These are phyloP conservation scores for Cichladusa arquata DNA, from an alignment of 2,113 vertebrate species.

Conservation along the genomic window DNA sequence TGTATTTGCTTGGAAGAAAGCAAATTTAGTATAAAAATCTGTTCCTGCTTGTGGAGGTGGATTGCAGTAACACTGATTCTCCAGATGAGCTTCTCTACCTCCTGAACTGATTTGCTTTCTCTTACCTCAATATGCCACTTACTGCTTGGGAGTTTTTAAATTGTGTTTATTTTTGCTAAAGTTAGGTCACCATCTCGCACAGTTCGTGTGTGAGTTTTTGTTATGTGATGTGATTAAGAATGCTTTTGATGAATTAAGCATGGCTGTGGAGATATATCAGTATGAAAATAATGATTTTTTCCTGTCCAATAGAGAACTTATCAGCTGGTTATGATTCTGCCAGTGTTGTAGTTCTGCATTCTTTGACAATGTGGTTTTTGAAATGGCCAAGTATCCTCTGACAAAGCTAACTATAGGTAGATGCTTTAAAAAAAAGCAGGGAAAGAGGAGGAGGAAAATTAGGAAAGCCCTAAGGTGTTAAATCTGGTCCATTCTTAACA, in stretches of 20 bases:
- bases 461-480: slow-evolving; percentile 28
- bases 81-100: neutral
- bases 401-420: neutral
- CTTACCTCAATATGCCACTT: neutral
- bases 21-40: neutral
- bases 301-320: neutral
- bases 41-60: neutral
- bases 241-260: neutral
- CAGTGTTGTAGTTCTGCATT: neutral
- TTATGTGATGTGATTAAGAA: neutral
- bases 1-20: neutral
- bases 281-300: neutral
- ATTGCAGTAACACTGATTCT: neutral
- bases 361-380: neutral
- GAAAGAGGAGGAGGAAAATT: neutral
- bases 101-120: neutral
- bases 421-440: neutral
- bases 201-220: neutral
- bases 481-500: slow-evolving; percentile 26
- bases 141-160: neutral
- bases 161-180: neutral
- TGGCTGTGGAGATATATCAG: neutral
- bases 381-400: neutral
- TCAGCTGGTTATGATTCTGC: neutral
- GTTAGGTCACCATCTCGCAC: neutral